Evolutionary conservation across 37 sponge, comb jelly and placozoan genomes (phyloP), one percentile per base, ranked within the genome.

Genomic region (Crambe crambe): DNA sequence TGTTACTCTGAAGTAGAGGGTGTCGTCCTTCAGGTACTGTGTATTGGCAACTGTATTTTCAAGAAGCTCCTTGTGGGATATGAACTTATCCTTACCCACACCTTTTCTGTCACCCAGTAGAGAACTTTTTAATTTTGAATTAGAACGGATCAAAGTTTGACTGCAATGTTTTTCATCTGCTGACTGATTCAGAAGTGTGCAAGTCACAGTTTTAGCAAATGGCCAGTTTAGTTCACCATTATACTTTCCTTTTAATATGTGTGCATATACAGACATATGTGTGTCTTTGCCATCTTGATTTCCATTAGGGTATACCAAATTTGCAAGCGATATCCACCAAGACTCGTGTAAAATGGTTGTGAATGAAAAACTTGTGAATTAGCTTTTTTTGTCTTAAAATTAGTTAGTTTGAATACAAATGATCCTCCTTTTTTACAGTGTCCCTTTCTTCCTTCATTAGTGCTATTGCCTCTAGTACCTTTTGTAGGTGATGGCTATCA

Each of bases 281-380:
- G 12, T 12, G 10, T 47, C 51, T 12, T 29, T 34, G n/a, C n/a
- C n/a, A n/a, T n/a, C 31, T 31, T 66, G 58, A 44, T 68, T 25
- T 2, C 80, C 80, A 79, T 68, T 68, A 3, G 80, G 39, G 25
- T 51, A 12, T n/a, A n/a, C n/a, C n/a, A n/a, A n/a, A n/a, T n/a
- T n/a, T n/a, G n/a, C n/a, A n/a, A n/a, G 41, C 70, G 70, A 63
- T 80, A 80, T 15, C 81, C 81, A 58, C 63, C 63, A 10, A 4
- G 44, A 23, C 54, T 32, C 35, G 81, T 56, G 63, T 72, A 58
- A 58, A 80, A 54, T 41, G 81, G 81, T 32, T 43, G 29, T 15
- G 70, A 43, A 37, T 58, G 59, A 18, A 42, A 18, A 6, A 17
- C 18, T 25, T 44, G 25, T 21, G 39, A 42, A 5, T 42, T 72